Percentiles rank a stretch among this genome's conserved stretches.
Conservation (phyloP, 2,888 invertebrate species). For the Amblyteles armatorius region DNA sequence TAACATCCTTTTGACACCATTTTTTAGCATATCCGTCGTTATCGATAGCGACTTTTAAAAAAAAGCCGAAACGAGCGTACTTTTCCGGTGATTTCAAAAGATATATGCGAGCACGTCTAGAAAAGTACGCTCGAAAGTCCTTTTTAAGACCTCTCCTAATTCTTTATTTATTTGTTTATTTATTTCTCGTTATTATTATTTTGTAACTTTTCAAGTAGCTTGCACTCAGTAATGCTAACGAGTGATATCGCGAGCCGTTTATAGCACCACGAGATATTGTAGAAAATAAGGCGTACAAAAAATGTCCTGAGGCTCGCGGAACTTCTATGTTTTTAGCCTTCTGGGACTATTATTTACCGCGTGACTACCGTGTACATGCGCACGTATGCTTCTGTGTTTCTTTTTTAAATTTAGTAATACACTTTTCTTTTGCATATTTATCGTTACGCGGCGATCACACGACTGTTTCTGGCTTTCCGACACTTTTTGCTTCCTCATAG, state of each 20-base stretch:
- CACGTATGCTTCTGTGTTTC: constrained; percentile 29
- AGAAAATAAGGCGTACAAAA: constrained; percentile 76
- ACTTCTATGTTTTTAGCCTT: constrained; percentile 55
- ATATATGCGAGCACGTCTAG: neutral
- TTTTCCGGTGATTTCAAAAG: constrained; percentile 4
- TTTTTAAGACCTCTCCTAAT: constrained; percentile 7
- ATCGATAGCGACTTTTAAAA: constrained; percentile 3
- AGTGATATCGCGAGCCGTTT: constrained; percentile 65
- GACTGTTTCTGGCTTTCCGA: constrained; percentile 31
- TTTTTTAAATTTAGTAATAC: constrained; percentile 39
- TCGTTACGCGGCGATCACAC: constrained; percentile 39
- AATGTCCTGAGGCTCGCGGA: constrained; percentile 66
- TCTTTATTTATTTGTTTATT: constrained; percentile 25
- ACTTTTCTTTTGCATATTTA: constrained; percentile 31
- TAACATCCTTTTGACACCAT: constrained; percentile 10
- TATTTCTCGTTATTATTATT: constrained; percentile 44
- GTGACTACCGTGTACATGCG: constrained; percentile 22
- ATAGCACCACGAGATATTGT: constrained; percentile 70
- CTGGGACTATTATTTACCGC: constrained; percentile 35
- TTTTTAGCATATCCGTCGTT: neutral
- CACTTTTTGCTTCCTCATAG: constrained; percentile 9
- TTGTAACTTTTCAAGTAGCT: constrained; percentile 39
- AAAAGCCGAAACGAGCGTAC: neutral
- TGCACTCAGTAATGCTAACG: constrained; percentile 57
- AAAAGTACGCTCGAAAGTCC: constrained; percentile 20